Base-by-base conservation (phyloP, 1,140 invertebrate species). In the Macrocentrus cingulum region DNA sequence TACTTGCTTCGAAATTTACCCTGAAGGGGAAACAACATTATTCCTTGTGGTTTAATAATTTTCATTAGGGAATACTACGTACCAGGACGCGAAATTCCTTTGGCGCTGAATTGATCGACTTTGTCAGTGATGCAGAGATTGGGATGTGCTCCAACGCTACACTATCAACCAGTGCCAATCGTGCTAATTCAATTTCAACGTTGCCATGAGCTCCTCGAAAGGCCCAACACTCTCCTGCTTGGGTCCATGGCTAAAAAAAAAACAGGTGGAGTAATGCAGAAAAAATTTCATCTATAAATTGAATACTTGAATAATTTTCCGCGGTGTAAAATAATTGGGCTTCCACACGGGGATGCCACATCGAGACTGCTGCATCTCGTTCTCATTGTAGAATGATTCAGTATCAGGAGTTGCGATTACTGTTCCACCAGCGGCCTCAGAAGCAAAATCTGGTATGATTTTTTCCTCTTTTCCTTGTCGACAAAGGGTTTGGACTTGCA, bases 211-310 rank as follows among this genome's bases (percentile, higher is more conserved):
- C 87, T 13, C 94, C 94, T 73, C 89, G 88, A 79, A 98, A 98
- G 25, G 95, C 90, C 95, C 95, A 99, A 81, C 96, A 99, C 74
- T 98, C 88, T 23, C 96, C 96, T 8, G 95, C 58, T 67, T 74
- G 60, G 16, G 49, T 68, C 70, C 72, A 72, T 29, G 72, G 66
- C 67, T 71, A 34, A 20, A 29, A 13, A 18, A 52, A 15, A 7
- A 50, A 34, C 36, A 18, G 19, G 4, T 5, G 0, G 25, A 36
- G 39, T 60, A 32, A 29, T 13, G n/a, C 49, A 0, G 16, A 48
- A 48, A 36, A 2, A 18, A 45, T 29, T 44, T 49, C 9, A 25
- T 51, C 25, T 34, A 29, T 23, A 7, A 23, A 25, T 44, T 3
- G 20, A 7, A 11, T 41, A 73, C 72, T 57, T 72, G 68, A 39